A percentile compares a stretch with the other conserved stretches of the same genome.
phyloP scores from a whole-genome alignment of 1,140 invertebrate genomes.

The Ceratosolen solmsi region DNA sequence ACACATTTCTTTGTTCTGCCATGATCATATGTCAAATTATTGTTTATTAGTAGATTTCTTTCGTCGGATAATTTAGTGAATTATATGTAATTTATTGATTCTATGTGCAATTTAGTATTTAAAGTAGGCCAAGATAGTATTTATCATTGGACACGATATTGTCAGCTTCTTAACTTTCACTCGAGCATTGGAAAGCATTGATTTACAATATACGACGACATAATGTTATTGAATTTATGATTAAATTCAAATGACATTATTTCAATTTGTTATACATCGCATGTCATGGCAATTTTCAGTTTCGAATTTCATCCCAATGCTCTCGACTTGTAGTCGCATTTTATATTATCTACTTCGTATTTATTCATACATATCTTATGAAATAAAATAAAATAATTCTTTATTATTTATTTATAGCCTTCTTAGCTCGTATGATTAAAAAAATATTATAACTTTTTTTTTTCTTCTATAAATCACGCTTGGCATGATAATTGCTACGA shows the following conservation, averaged over 20 bases:
- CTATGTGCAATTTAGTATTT: background rate
- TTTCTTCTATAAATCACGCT: too few species aligned
- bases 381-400: too few species aligned
- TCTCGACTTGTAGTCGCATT: too few species aligned
- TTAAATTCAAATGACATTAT: background rate
- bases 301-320: background rate
- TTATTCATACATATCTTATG: too few species aligned
- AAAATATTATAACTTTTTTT: too few species aligned
- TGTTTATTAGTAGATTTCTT: background rate
- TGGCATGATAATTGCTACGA: too few species aligned
- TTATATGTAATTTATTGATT: slow-evolving; percentile 13
- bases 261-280: background rate
- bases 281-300: background rate
- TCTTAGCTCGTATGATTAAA: too few species aligned
- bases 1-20: too few species aligned
- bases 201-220: slow-evolving; percentile 1
- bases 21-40: background rate
- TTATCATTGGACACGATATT: slow-evolving; percentile 14
- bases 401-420: too few species aligned
- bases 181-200: background rate
- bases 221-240: background rate
- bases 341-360: background rate
- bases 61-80: background rate
- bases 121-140: slow-evolving; percentile 10
- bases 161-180: background rate